Evolutionary conservation across 2,113 vertebrate species (phyloP), one percentile per base, ranked within the genome.

Genomic region (Chaetodon trifascialis): DNA sequence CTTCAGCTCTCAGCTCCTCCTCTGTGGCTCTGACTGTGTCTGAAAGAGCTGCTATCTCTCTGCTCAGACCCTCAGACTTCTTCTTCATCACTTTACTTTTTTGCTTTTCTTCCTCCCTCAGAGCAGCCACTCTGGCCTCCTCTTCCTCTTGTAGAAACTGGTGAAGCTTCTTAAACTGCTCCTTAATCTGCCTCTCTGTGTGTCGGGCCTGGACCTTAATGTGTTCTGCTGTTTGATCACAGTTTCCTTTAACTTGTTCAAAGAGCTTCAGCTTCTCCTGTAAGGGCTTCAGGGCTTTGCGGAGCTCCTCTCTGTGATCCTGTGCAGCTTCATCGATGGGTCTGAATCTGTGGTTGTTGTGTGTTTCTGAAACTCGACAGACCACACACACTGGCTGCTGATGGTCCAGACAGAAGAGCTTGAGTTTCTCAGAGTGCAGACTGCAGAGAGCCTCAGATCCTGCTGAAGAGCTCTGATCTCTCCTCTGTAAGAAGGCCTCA

Each of bases 1-100:
- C 77, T 47, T 64, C 59, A 21, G 59, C 36, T 58, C 34, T 73
- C 54, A 84, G 68, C 52, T 78, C 44, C 62, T 78, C 46, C 49
- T 83, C 60, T 9, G 52, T 55, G 69, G n/a, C 38, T 56, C 38
- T 71, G 52, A 71, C 3, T 23, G 52, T 56, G 36, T 42, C n/a
- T 44, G 69, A 56, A 7, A 69, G 47, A 52, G 66, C 30, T n/a
- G 16, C 17, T n/a, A 69, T 69, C 2, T 69, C 69, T 58, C 69
- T 72, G n/a, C 5, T 30, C 69, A 72, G 52, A 56, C 38, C 14
- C n/a, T 30, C 5, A 5, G 4, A 58, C 70, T 73, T 21, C 55
- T 69, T 12, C 49, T n/a, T 38, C 66, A 69, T 69, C 19, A 7
- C 9, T 7, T n/a, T 2, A 38, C 34, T 69, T 19, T 69, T 69